phyloP scores from a whole-genome alignment of 2,113 vertebrate species.

The Emydocephalus ijimae region DNA sequence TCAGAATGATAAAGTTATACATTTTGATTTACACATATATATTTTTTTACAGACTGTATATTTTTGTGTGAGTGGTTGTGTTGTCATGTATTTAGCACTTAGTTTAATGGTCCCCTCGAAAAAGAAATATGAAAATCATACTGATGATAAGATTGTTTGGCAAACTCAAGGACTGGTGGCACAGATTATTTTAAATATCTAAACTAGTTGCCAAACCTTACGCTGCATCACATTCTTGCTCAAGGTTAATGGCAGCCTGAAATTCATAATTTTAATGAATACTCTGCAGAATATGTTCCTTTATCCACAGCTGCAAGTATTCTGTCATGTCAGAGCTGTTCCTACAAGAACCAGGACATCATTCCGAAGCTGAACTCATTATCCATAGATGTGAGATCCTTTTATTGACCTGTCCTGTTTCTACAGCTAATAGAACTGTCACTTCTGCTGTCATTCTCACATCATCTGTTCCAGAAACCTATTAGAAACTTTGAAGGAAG shows the following conservation, averaged over 20 bases:
- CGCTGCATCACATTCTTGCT: neutral
- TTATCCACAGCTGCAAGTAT: constrained; percentile 36
- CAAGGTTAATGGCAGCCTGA: neutral
- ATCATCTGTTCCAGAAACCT: constrained; percentile 32
- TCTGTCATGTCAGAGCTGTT: constrained; percentile 3
- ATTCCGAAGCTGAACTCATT: constrained; percentile 54
- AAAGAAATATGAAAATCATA: neutral
- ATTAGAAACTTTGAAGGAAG: constrained; percentile 52
- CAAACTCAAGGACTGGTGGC: neutral
- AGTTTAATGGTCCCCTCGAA: neutral
- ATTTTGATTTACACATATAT: neutral
- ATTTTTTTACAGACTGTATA: neutral
- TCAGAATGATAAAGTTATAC: neutral
- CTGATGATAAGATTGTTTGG: neutral
- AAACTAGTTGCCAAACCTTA: too few species aligned
- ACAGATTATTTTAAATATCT: neutral
- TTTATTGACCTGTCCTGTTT: constrained; percentile 40
- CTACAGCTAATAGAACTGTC: constrained; percentile 68
- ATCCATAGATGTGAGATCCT: constrained; percentile 47
- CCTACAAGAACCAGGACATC: constrained; percentile 55
- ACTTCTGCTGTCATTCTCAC: constrained; percentile 51
- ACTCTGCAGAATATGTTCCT: neutral
- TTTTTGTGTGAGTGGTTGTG: neutral
- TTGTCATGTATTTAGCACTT: neutral
- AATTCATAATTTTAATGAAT: constrained; percentile 34